Conservation (phyloP, 2,113 vertebrate genomes). For the Platysternon megacephalum region DNA sequence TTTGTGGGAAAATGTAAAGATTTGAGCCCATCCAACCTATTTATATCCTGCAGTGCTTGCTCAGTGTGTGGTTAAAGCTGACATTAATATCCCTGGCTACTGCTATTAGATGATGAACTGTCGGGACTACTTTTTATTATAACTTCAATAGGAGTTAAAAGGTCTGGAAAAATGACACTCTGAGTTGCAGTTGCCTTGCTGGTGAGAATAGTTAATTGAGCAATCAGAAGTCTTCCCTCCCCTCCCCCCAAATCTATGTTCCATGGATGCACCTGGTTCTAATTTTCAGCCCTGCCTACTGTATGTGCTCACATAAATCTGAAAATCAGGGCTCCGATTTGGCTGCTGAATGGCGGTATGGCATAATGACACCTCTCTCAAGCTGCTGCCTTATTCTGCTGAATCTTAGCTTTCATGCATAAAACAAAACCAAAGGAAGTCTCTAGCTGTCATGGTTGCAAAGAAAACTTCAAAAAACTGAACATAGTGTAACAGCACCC, state of each 20-base stretch:
- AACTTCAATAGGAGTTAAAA: neutral
- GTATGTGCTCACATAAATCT: neutral
- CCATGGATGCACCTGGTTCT: neutral
- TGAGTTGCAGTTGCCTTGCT: neutral
- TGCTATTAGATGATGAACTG: neutral
- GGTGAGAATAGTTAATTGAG: neutral
- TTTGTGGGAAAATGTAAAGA: neutral
- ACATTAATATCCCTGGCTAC: neutral
- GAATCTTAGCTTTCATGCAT: neutral
- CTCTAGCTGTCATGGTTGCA: neutral
- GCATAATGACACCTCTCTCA: fast-evolving
- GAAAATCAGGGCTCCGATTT: neutral
- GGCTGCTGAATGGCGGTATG: neutral
- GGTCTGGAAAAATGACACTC: neutral
- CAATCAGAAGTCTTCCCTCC: neutral
- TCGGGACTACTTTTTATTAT: neutral
- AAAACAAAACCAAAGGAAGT: neutral
- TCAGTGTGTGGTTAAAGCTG: neutral
- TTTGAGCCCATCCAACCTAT: neutral
- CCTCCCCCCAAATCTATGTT: neutral
- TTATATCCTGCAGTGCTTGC: neutral
- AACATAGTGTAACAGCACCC: neutral
- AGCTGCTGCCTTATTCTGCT: neutral
- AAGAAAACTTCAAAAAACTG: neutral
- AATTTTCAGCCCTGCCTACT: neutral